Conservation (phyloP, 2,888 invertebrate species). For the Mystacides longicornis region DNA sequence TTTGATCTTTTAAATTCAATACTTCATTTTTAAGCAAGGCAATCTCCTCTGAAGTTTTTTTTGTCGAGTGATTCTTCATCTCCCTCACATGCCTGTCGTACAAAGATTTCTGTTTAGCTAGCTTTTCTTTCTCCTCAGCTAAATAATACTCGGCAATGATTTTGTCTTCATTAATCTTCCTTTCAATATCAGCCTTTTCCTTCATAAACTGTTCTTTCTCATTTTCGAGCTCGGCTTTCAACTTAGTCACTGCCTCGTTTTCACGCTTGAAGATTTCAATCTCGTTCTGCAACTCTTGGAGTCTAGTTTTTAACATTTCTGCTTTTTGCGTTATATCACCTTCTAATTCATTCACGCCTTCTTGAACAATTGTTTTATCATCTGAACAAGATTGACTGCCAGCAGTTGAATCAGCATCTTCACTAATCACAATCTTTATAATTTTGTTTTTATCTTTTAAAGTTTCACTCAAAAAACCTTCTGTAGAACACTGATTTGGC, state of each 20-base stretch:
- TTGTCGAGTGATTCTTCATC: slow-evolving; percentile 56
- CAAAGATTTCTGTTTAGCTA: slow-evolving; percentile 57
- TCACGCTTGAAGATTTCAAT: slow-evolving; percentile 47
- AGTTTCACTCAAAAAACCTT: no score
- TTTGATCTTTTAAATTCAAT: slow-evolving; percentile 56
- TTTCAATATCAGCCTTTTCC: slow-evolving; percentile 51
- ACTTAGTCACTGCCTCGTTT: slow-evolving; percentile 43
- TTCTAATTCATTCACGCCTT: slow-evolving; percentile 32
- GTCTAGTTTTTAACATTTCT: slow-evolving; percentile 52
- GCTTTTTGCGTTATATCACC: slow-evolving; percentile 37
- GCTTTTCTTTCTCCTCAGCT: slow-evolving; percentile 61
- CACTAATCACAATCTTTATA: slow-evolving; percentile 17
- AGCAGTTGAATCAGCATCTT: background rate
- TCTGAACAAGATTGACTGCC: slow-evolving; percentile 3
- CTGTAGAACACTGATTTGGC: no score
- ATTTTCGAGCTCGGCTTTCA: slow-evolving; percentile 53
- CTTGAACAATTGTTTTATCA: slow-evolving; percentile 17
- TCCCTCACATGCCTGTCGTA: slow-evolving; percentile 62
- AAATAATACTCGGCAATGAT: slow-evolving; percentile 57
- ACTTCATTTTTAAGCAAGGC: slow-evolving; percentile 57
- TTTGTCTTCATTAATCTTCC: slow-evolving; percentile 58
- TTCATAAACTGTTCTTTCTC: slow-evolving; percentile 55
- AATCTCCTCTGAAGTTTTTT: slow-evolving; percentile 65
- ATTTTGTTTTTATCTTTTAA: slow-evolving; percentile 20
- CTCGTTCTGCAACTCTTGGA: slow-evolving; percentile 60